Conservation (phyloP, 2,888 invertebrate genomes). For the Nipponacmea schrenckii region DNA sequence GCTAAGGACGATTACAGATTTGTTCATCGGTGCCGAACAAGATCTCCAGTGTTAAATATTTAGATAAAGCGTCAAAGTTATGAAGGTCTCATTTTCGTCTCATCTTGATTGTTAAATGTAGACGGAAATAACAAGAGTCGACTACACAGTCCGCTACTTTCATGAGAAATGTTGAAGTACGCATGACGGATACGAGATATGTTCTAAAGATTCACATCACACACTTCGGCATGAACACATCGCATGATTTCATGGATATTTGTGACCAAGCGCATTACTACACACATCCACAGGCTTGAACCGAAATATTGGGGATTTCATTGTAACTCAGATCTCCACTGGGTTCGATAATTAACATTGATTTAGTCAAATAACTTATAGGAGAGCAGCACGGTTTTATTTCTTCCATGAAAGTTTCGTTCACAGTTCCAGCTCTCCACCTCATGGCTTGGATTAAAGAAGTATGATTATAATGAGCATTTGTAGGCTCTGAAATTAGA, state of each 20-base stretch:
- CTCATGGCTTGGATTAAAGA: conserved; percentile 38
- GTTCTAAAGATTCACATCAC: too few relatives aligned
- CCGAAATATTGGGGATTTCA: conserved; percentile 35
- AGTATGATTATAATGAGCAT: conserved; percentile 46
- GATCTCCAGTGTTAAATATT: too few relatives aligned
- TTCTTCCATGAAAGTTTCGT: conserved; percentile 20
- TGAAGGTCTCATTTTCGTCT: too few relatives aligned
- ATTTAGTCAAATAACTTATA: conserved; percentile 33
- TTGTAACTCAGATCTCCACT: conserved; percentile 27
- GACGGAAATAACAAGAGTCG: too few relatives aligned
- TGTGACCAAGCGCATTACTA: conserved; percentile 12
- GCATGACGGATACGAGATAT: too few relatives aligned
- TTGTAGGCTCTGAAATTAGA: conserved; percentile 36
- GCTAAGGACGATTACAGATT: too few relatives aligned
- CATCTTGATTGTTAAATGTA: too few relatives aligned
- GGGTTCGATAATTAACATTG: conserved; percentile 33
- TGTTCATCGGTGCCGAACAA: too few relatives aligned
- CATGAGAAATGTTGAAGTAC: too few relatives aligned
- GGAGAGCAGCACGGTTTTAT: conserved; percentile 43
- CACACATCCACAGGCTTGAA: conserved; percentile 36
- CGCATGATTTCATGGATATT: not conserved
- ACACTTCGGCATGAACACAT: too few relatives aligned
- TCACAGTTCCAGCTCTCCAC: conserved; percentile 22
- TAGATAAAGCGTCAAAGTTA: too few relatives aligned
- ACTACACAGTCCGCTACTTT: too few relatives aligned